Conservation (phyloP, 1,140 invertebrate species). For the Zaprionus lachaisei region DNA sequence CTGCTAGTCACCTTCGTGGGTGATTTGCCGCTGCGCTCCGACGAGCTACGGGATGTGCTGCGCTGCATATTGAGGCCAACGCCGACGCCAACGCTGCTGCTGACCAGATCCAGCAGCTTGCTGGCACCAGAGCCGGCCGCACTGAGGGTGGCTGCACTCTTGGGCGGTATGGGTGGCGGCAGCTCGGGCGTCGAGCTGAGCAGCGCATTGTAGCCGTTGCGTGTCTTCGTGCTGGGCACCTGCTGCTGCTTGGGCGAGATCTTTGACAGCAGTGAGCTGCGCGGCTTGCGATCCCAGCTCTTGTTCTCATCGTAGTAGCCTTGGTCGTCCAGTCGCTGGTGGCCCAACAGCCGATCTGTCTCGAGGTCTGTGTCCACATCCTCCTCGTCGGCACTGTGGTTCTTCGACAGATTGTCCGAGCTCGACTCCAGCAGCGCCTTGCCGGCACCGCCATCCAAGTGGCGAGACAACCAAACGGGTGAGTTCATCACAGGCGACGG, state of each 20-base stretch:
- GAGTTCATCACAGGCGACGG: slow-evolving; percentile 73
- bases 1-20: slow-evolving; percentile 51
- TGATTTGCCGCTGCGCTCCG: slow-evolving; percentile 80
- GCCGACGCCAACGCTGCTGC: slow-evolving; percentile 4
- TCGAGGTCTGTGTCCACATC: slow-evolving; percentile 95
- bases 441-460: slow-evolving; percentile 58
- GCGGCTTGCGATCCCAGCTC: slow-evolving; percentile 79
- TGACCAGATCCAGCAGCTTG: slow-evolving; percentile 47
- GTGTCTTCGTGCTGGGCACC: slow-evolving; percentile 77
- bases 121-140: slow-evolving; percentile 40
- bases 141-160: slow-evolving; percentile 45
- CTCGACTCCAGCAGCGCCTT: slow-evolving; percentile 69
- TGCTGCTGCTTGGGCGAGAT: slow-evolving; percentile 82
- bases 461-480: slow-evolving; percentile 77
- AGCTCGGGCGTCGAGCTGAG: slow-evolving; percentile 79
- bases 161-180: slow-evolving; percentile 72
- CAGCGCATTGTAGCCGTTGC: slow-evolving; percentile 81
- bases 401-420: slow-evolving; percentile 78
- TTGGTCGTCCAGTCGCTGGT: slow-evolving; percentile 95
- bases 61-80: slow-evolving; percentile 45
- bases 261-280: slow-evolving; percentile 72
- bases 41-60: slow-evolving; percentile 69
- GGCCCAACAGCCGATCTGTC: slow-evolving; percentile 94
- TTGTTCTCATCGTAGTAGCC: slow-evolving; percentile 95
- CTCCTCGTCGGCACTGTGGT: slow-evolving; percentile 86